Evolutionary conservation across 2,888 invertebrate species (phyloP).

Genomic region (Cecidostiba fungosa): DNA sequence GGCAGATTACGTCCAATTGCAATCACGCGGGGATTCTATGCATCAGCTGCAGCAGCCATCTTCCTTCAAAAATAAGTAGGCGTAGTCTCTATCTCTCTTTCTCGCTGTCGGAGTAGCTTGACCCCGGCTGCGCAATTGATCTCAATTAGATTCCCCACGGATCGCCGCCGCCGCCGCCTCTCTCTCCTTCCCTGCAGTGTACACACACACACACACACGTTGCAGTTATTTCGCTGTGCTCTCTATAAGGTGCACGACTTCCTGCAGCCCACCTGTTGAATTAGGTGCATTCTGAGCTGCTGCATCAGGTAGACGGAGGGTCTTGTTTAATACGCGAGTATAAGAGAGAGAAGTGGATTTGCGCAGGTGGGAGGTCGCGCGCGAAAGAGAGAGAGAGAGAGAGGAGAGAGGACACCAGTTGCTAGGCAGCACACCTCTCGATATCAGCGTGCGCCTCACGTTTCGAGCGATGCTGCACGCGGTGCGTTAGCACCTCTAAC

Average conservation of each 20-base stretch:
- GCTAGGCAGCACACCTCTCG: slow-evolving; percentile 77
- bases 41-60: slow-evolving; percentile 1
- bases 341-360: slow-evolving; percentile 52
- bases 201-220: neutral
- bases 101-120: slow-evolving; percentile 72
- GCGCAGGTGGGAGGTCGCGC: slow-evolving; percentile 54
- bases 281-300: slow-evolving; percentile 15
- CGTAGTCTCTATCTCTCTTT: slow-evolving; percentile 38
- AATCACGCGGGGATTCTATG: slow-evolving; percentile 29
- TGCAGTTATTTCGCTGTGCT: too few species aligned
- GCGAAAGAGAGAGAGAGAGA: neutral
- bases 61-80: slow-evolving; percentile 17
- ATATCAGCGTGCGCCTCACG: slow-evolving; percentile 72
- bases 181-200: slow-evolving; percentile 1
- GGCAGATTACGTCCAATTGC: slow-evolving; percentile 45
- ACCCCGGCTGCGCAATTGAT: slow-evolving; percentile 80
- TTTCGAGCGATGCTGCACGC: slow-evolving; percentile 47
- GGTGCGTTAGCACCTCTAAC: neutral
- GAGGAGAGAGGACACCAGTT: slow-evolving; percentile 75
- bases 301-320: neutral
- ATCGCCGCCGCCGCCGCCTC: slow-evolving; percentile 47
- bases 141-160: slow-evolving; percentile 72
- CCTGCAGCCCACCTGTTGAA: slow-evolving; percentile 57
- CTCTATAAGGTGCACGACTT: too few species aligned
- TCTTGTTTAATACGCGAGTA: slow-evolving; percentile 52